Evolutionary conservation across 1,140 invertebrate genomes (phyloP).

Genomic region (Leptonema lineaticorne): DNA sequence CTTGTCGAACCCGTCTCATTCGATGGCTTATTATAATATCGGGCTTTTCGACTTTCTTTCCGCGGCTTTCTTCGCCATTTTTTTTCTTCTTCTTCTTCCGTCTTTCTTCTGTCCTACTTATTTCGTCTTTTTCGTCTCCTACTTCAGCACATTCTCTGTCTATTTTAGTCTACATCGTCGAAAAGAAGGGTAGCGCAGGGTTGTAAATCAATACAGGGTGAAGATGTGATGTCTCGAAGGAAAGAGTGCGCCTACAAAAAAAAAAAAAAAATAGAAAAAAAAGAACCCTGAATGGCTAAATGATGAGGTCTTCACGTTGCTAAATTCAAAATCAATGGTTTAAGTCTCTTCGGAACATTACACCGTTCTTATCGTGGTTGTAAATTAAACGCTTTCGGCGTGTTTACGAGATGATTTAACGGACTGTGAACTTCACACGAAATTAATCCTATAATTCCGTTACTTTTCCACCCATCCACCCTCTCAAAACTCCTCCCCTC

Average conservation of each 20-base stretch:
- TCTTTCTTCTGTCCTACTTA: background rate
- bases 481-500: too few relatives aligned
- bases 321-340: slow-evolving; percentile 22
- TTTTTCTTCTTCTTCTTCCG: background rate
- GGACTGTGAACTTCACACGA: too few relatives aligned
- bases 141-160: background rate
- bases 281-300: slow-evolving; percentile 12
- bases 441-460: too few relatives aligned
- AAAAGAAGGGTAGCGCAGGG: background rate
- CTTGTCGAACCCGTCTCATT: background rate
- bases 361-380: background rate
- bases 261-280: too few relatives aligned
- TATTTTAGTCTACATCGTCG: background rate
- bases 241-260: background rate
- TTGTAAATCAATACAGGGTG: slow-evolving; percentile 21
- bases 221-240: background rate
- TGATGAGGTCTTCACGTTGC: slow-evolving; percentile 1
- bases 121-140: background rate
- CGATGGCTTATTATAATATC: slow-evolving; percentile 11
- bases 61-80: background rate
- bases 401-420: background rate
- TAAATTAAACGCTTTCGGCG: slow-evolving; percentile 10
- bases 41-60: background rate
- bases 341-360: background rate
- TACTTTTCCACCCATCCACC: too few relatives aligned